phyloP scores from a whole-genome alignment of 2,113 vertebrate species.

The Melospiza georgiana region DNA sequence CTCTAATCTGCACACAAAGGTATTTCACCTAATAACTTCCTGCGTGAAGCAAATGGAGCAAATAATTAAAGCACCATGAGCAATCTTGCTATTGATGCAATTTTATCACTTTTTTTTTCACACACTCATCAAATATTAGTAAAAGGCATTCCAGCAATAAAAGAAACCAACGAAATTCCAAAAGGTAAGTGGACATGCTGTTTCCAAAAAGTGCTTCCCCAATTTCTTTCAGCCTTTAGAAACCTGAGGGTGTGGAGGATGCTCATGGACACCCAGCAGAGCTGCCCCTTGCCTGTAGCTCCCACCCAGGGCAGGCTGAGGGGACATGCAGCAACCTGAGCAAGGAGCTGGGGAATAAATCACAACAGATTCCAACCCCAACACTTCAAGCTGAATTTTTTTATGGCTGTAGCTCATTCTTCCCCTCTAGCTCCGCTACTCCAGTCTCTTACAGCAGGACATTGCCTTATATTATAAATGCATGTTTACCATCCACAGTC shows the following conservation, averaged over 20 bases:
- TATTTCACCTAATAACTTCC: background rate
- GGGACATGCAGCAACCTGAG: background rate
- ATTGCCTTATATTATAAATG: background rate
- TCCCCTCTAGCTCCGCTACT: background rate
- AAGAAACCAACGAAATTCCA: rapidly evolving
- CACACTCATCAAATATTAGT: background rate
- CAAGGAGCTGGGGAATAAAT: background rate
- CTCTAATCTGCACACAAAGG: background rate
- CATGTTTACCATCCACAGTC: background rate
- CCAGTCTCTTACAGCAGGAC: background rate
- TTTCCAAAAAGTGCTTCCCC: background rate
- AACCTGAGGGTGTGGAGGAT: background rate
- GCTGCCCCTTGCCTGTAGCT: background rate
- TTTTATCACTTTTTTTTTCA: background rate
- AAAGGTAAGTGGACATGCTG: background rate
- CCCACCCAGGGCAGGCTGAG: background rate
- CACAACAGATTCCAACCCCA: background rate
- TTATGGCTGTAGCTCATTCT: background rate
- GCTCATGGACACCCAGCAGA: background rate
- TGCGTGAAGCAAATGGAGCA: background rate
- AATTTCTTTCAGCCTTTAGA: background rate
- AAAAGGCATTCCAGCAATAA: background rate
- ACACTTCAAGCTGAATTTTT: background rate
- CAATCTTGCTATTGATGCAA: background rate
- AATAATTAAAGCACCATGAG: background rate